Evolutionary conservation across 2,797 vertebrate species (phyloP).

Genomic region (Gymnoscopelus microlampas): DNA sequence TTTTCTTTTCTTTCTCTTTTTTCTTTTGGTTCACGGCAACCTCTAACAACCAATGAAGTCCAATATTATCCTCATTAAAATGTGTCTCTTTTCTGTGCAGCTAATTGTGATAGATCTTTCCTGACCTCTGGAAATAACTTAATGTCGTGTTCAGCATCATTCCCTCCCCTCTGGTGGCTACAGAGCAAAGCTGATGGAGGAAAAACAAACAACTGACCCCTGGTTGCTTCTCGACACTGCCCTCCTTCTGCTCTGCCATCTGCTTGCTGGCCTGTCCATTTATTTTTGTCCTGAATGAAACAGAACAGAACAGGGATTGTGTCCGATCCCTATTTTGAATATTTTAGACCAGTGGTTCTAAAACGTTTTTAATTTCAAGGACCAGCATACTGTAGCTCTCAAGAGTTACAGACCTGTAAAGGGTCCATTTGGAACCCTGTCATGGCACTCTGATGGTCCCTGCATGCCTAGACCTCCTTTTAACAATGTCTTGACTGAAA

Average conservation of each 20-base stretch:
- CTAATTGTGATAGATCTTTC: constrained; percentile 1
- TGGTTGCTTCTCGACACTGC: constrained; percentile 8
- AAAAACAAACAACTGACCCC: constrained; percentile 12
- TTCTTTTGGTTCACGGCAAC: not conserved
- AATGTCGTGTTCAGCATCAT: too few relatives aligned
- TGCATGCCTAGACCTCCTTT: too few relatives aligned
- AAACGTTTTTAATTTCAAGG: too few relatives aligned
- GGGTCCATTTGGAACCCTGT: too few relatives aligned
- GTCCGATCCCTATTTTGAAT: too few relatives aligned
- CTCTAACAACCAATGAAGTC: not conserved
- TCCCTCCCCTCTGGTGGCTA: too few relatives aligned
- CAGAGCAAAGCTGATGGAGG: constrained; percentile 16
- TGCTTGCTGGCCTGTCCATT: constrained; percentile 13
- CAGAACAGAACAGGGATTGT: constrained; percentile 15
- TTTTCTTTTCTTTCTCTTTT: not conserved
- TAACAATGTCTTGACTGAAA: too few relatives aligned
- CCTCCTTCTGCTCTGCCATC: constrained; percentile 30
- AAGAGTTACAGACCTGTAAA: too few relatives aligned
- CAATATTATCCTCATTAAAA: constrained; percentile 4
- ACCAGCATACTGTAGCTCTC: too few relatives aligned
- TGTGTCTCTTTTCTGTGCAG: not conserved
- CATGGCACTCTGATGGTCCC: too few relatives aligned
- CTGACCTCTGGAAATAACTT: not conserved
- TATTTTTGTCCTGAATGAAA: constrained; percentile 43
- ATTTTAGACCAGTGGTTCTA: too few relatives aligned